Base-by-base conservation (phyloP, 1,140 invertebrate genomes). In the Drosophila bocki region DNA sequence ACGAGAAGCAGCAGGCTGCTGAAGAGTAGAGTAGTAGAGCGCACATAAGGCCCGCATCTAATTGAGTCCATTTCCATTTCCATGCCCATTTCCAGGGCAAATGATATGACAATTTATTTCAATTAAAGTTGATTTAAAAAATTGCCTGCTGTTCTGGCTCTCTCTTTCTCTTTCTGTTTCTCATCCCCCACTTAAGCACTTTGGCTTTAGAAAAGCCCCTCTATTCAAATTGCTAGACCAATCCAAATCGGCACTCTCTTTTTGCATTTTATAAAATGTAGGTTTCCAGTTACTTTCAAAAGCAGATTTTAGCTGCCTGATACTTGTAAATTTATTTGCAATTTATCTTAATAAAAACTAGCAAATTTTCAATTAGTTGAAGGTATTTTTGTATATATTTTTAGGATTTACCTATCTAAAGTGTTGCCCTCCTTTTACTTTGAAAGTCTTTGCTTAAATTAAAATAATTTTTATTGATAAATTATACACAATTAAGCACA, bases 31-130 rank as follows among this genome's bases (percentile, higher is more conserved):
- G 58, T 67, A 45, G 50, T 17, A 57, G 35, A 56, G 48, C 39
- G 19, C 39, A 26, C 22, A 48, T 29, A 51, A 37, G 53, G 53
- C 70, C 70, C 70, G 70, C 68, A 74, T 74, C 70, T 72, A 74
- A 74, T 72, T 74, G 70, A 74, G 70, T 39, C 68, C 54, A 72
- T 75, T 74, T 75, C 57, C 53, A 48, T 48, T 48, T n/a, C 26
- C 47, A 50, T 50, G 3, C 26, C 47, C 47, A 70, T 72, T 77
- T 64, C 45, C 61, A 69, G 75, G 62, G 50, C 82, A 85, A 75
- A 86, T 86, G 83, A 87, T 83, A 78, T 84, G 84, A 84, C 84
- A 88, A 88, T 88, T 88, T 88, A 88, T 88, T 88, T 88, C 84
- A 88, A 88, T 88, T 88, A 88, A 90, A 90, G 84, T 84, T 88